Evolutionary conservation across 2,888 invertebrate species (phyloP).

Genomic region (Isotomurus palustris): DNA sequence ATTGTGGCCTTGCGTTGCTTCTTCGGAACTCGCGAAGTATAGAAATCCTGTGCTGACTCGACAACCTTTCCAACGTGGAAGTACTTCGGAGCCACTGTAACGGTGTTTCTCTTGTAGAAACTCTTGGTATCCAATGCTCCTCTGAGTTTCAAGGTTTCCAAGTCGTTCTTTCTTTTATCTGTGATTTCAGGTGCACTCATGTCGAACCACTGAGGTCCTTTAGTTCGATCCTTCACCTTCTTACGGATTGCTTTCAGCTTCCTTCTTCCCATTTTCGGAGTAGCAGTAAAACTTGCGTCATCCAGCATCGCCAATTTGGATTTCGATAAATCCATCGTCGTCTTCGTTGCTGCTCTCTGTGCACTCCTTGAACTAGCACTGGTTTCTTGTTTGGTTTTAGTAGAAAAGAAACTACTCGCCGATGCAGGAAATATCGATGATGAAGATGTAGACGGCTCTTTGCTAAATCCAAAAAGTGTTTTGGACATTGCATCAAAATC

Average conservation of each 20-base stretch:
- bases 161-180: slow-evolving; percentile 78
- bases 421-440: background rate
- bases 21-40: slow-evolving; percentile 72
- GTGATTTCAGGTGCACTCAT: slow-evolving; percentile 84
- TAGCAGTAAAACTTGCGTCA: background rate
- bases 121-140: slow-evolving; percentile 84
- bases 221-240: slow-evolving; percentile 54
- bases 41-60: slow-evolving; percentile 82
- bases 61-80: slow-evolving; percentile 73
- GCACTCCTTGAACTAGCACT: no score
- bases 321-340: background rate
- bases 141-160: slow-evolving; percentile 87
- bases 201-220: slow-evolving; percentile 75
- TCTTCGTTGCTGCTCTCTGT: no score
- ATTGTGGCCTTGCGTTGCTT: slow-evolving; percentile 83
- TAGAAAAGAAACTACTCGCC: background rate
- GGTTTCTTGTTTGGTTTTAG: background rate
- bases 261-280: slow-evolving; percentile 23
- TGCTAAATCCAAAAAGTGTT: no score
- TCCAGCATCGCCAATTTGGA: slow-evolving; percentile 1
- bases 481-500: no score
- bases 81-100: slow-evolving; percentile 82
- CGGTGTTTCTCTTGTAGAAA: slow-evolving; percentile 90
- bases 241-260: slow-evolving; percentile 48
- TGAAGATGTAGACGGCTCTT: no score